Percentiles rank a stretch among this genome's conserved stretches.
phyloP scores from a whole-genome alignment of 2,113 vertebrate genomes.

The Jaculus jaculus region DNA sequence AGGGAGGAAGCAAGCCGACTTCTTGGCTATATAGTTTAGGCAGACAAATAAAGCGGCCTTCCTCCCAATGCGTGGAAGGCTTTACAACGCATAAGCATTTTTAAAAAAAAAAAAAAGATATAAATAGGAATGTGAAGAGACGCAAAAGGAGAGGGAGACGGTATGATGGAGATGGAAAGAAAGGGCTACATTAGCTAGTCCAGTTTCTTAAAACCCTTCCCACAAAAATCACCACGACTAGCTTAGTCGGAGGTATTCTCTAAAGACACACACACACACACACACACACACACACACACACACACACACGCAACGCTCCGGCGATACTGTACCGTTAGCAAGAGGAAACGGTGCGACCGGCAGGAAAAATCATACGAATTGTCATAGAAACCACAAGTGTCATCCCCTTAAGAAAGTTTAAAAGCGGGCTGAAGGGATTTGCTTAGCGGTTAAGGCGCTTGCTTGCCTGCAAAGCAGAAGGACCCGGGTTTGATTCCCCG shows the following conservation, averaged over 20 bases:
- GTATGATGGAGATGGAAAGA: not conserved
- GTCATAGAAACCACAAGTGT: not conserved
- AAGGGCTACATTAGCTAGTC: not conserved
- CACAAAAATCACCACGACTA: not conserved
- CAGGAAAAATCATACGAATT: too few species aligned
- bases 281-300: too few species aligned
- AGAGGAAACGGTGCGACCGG: not conserved
- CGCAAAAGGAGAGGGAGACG: not conserved
- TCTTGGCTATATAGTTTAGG: not conserved
- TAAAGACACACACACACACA: not conserved
- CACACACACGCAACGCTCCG: too few species aligned
- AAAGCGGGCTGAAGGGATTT: not conserved
- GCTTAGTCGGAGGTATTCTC: not conserved
- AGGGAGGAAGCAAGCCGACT: conserved; percentile 35
- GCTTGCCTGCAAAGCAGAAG: too few species aligned
- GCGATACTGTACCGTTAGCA: not conserved
- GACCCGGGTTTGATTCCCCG: too few species aligned
- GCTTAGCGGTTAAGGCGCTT: too few species aligned
- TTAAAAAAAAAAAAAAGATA: too few species aligned
- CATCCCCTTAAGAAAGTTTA: not conserved
- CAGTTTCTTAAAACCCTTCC: not conserved
- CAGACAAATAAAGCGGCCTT: conserved; percentile 45
- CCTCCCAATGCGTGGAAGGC: not conserved
- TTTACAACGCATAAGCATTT: not conserved
- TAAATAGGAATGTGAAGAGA: not conserved